Evolutionary conservation across 2,888 invertebrate species (phyloP).

Genomic region (Tetragonula carbonaria): DNA sequence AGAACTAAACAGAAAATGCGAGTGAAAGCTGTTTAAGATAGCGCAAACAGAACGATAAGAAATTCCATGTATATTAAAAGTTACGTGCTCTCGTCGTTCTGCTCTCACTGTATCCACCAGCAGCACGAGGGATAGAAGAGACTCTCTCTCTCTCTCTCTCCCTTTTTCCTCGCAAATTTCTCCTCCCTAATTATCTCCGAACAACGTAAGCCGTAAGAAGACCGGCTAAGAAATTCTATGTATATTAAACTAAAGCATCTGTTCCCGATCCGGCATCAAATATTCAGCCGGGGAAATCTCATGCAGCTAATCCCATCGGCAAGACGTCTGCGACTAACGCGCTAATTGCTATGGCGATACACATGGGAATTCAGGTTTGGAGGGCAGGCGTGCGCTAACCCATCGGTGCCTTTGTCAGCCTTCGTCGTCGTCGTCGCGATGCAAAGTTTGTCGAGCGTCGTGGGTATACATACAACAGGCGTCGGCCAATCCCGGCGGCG

Average conservation of each 20-base stretch:
- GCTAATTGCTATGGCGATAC: conserved; percentile 63
- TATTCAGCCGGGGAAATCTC: conserved; percentile 24
- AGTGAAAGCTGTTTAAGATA: too few relatives aligned
- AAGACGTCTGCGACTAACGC: conserved; percentile 32
- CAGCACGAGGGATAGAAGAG: neutral
- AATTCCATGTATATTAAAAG: conserved; percentile 12
- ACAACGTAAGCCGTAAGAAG: conserved; percentile 6
- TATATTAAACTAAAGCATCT: conserved; percentile 19
- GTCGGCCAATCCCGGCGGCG: conserved; percentile 59
- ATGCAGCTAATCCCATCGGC: conserved; percentile 34
- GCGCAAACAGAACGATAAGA: neutral
- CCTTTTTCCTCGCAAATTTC: neutral
- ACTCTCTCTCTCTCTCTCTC: rapidly evolving
- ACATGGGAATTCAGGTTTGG: conserved; percentile 60
- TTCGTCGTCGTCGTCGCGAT: conserved; percentile 30
- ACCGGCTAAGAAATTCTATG: conserved; percentile 25
- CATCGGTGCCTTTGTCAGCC: conserved; percentile 40
- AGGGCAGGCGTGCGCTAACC: conserved; percentile 16
- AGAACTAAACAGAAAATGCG: too few relatives aligned
- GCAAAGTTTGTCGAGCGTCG: conserved; percentile 64
- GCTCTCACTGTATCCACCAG: neutral
- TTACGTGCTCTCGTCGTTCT: neutral
- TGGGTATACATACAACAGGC: conserved; percentile 57
- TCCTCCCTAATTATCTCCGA: neutral
- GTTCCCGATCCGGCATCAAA: neutral